Base-by-base conservation (phyloP, 2,888 invertebrate genomes). In the Lysandra bellargus region DNA sequence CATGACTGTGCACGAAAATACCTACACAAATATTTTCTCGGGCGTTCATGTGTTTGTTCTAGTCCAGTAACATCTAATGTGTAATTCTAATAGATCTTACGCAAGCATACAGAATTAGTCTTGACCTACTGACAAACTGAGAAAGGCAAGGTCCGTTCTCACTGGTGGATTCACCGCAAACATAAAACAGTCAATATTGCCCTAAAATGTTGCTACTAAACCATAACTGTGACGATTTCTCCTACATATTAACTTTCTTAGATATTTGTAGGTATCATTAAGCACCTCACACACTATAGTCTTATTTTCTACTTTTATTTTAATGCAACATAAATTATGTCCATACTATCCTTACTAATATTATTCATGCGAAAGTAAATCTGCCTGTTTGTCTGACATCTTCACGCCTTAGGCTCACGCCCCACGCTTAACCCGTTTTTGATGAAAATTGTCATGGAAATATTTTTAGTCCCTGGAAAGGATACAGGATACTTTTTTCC, bases 1-100 rank as follows among this genome's bases (percentile, higher is more conserved):
- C 57, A 17, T 53, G 53, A 53, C 53, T 14, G 53, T 53, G 12
- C 53, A 53, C 14, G 53, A 53, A 12, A 53, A 57, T 57, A 17
- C 60, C 6, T 61, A 61, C 57, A 4, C 57, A 17, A 30, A 30
- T 30, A 69, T 69, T 9, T 69, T 30, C 64, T 69, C 9, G 12
- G 64, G 14, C 64, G 4, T 30, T 30, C 64, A 30, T 33, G 33
- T 69, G 64, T 14, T 69, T 69, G 64, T 69, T 69, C 64, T 69
- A 69, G 64, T 69, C 64, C 30, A 69, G 64, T 69, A 14, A 69
- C 23, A 30, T 30, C 64, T 78, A 44, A 72, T 12, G 53, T 33
- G 78, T 72, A 40, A 61, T 61, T 79, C 73, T 73, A 37, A 73
- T 73, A 73, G 40, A 17, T n/a, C 7, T 73, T 73, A 73, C 73